These are phyloP conservation scores for Heterohyrax brucei DNA, from an alignment of 2,797 vertebrate species.

Conservation along the genomic window DNA sequence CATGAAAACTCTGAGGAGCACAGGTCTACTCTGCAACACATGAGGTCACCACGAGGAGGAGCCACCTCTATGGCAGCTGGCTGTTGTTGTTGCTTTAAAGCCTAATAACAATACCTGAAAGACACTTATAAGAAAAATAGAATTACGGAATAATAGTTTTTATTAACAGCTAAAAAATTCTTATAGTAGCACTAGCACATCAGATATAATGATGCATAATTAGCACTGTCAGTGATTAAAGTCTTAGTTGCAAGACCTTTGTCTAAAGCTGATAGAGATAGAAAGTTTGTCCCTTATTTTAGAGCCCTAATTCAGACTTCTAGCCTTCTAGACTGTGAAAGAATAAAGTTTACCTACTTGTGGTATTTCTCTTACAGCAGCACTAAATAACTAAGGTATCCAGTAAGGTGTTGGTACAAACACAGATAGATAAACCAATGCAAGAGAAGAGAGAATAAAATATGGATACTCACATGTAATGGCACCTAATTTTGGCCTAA, in stretches of 20 bases:
- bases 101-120: not conserved
- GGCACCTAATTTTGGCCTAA: not conserved
- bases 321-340: no score
- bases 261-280: no score
- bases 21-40: not conserved
- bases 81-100: not conserved
- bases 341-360: no score
- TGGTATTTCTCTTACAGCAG: no score
- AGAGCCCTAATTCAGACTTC: no score
- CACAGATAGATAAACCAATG: not conserved
- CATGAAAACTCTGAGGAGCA: not conserved
- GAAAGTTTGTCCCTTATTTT: no score
- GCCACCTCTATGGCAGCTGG: not conserved
- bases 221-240: not conserved
- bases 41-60: not conserved
- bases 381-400: no score
- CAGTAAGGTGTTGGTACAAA: not conserved
- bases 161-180: not conserved
- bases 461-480: not conserved
- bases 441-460: not conserved
- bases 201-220: not conserved
- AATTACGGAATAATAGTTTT: not conserved
- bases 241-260: not conserved
- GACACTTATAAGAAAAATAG: not conserved
- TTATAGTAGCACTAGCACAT: not conserved